Conservation (phyloP, 2,797 vertebrate genomes). For the Galagoides demidoff region DNA sequence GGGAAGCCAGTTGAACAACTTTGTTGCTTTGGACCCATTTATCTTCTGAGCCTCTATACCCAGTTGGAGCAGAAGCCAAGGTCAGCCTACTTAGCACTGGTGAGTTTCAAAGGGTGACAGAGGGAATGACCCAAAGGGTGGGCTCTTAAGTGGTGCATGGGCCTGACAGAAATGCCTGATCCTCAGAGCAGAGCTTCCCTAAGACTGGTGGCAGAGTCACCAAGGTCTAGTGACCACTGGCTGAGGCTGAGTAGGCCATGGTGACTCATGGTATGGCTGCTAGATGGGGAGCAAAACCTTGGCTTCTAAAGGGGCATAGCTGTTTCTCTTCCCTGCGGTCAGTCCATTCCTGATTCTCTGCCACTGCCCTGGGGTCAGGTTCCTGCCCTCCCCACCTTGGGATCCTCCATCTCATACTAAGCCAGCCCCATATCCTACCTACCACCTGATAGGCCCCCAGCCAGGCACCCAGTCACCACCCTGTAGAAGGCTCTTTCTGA, state of each 20-base stretch:
- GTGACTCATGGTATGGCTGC: conserved; percentile 16
- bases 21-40: background rate
- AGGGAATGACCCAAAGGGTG: background rate
- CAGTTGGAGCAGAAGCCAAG: background rate
- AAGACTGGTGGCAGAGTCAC: background rate
- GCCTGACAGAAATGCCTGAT: background rate
- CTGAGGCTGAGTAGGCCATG: background rate
- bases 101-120: background rate
- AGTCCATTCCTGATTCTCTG: background rate
- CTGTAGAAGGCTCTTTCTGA: background rate
- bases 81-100: background rate
- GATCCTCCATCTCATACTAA: background rate
- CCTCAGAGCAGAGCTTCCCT: background rate
- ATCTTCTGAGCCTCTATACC: background rate
- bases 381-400: background rate
- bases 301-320: background rate
- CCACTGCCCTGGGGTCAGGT: background rate
- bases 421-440: background rate
- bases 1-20: background rate
- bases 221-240: background rate
- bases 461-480: background rate
- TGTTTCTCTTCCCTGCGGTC: background rate
- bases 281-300: background rate
- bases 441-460: background rate
- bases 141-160: background rate